Conservation (phyloP, 2,797 vertebrate genomes). For the Sternotherus odoratus region DNA sequence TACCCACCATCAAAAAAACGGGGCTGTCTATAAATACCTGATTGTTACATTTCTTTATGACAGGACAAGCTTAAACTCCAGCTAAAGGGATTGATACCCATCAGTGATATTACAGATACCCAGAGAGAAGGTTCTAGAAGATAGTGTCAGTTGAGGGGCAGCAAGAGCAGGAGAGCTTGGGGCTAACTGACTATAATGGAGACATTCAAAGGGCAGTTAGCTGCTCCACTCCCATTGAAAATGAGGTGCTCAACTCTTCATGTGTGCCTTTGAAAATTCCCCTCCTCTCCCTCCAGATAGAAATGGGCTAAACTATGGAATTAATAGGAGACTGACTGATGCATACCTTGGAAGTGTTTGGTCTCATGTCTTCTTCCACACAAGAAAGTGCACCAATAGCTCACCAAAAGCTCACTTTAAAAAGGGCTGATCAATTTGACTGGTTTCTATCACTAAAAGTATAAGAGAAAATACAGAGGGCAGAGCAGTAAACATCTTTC, state of each 20-base stretch:
- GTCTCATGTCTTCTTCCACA: neutral
- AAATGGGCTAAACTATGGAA: neutral
- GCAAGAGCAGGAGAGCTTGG: neutral
- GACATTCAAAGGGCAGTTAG: neutral
- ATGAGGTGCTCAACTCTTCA: fast-evolving
- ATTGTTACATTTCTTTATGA: neutral
- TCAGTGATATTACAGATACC: neutral
- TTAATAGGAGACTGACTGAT: neutral
- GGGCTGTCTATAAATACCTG: neutral
- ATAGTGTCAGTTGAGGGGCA: neutral
- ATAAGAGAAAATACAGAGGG: neutral
- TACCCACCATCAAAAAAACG: neutral
- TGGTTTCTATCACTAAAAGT: neutral
- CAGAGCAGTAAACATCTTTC: neutral
- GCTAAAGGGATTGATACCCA: neutral
- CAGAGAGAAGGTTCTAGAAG: neutral
- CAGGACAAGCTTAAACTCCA: neutral
- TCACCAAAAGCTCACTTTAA: no score
- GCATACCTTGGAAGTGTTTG: neutral
- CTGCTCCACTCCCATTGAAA: neutral
- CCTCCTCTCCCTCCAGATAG: neutral
- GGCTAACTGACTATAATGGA: neutral
- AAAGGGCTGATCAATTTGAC: neutral
- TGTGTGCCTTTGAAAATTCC: neutral
- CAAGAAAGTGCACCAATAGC: neutral